These are phyloP conservation scores for Caenorhabditis auriculariae DNA, from an alignment of 2,888 invertebrate species.

Conservation along the genomic window DNA sequence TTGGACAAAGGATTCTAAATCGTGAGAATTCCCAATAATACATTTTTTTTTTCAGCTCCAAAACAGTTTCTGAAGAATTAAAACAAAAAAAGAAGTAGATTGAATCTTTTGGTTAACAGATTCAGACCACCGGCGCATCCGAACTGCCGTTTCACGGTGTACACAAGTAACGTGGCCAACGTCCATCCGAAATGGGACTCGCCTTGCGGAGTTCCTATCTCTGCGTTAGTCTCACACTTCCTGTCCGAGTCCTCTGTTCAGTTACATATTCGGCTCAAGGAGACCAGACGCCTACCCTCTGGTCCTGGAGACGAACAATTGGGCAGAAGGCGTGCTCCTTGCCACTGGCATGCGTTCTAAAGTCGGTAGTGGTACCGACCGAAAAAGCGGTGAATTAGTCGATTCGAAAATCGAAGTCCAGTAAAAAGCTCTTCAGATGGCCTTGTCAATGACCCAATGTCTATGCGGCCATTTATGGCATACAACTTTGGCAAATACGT, in stretches of 20 bases:
- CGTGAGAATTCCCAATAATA: slow-evolving; percentile 64
- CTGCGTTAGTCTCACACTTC: slow-evolving; percentile 69
- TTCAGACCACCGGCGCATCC: slow-evolving; percentile 79
- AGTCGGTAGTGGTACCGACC: slow-evolving; percentile 27
- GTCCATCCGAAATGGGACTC: slow-evolving; percentile 85
- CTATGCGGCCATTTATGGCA: slow-evolving; percentile 97
- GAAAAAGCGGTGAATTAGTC: too few relatives aligned
- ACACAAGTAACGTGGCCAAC: slow-evolving; percentile 89
- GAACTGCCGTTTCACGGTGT: slow-evolving; percentile 92
- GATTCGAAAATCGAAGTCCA: too few relatives aligned
- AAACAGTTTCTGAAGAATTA: too few relatives aligned
- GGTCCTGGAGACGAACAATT: slow-evolving; percentile 58
- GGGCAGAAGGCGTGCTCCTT: slow-evolving; percentile 71
- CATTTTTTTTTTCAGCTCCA: too few relatives aligned
- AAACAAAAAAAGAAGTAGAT: too few relatives aligned
- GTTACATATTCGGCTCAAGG: slow-evolving; percentile 83
- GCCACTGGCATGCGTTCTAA: slow-evolving; percentile 92
- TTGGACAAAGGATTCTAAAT: slow-evolving; percentile 63
- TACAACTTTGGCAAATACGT: slow-evolving; percentile 96
- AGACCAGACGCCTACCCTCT: too few relatives aligned
- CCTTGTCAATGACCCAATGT: slow-evolving; percentile 84
- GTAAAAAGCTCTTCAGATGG: too few relatives aligned
- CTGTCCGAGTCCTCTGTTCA: background rate
- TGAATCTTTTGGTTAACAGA: too few relatives aligned
- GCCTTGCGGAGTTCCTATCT: slow-evolving; percentile 82